Evolutionary conservation across 2,113 vertebrate genomes (phyloP), one percentile per base, ranked within the genome.

Genomic region (Sisor rabdophorus): DNA sequence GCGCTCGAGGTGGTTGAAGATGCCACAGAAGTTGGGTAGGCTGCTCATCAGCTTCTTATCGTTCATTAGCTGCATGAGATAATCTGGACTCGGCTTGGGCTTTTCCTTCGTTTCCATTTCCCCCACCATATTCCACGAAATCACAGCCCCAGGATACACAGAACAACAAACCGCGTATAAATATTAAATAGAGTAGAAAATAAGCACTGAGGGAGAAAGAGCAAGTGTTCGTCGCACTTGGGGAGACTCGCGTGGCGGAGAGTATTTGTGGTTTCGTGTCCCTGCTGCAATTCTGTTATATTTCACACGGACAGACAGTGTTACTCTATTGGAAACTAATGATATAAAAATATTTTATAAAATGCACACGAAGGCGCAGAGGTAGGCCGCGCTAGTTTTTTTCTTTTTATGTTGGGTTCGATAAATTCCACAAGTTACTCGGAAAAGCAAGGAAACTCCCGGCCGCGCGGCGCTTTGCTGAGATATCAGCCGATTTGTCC

Each of bases 41-140:
- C 92, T 94, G 91, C 93, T 93, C 94, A 95, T 94, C 82, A 95
- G 92, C 89, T 95, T 96, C 90, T 93, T 95, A 82, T 96, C 94
- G 91, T 95, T 96, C 93, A 95, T 95, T 36, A 96, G 89, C 91
- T 96, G 95, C 94, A 96, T 95, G 86, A 95, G 91, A 88, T 96
- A 96, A 90, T 95, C 95, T 71, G 94, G 95, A 87, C 88, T 93
- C 83, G 94, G 93, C 87, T 93, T 95, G 80, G 94, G 93, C 86
- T 93, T 94, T 87, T 95, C 94, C 91, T 94, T 94, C 84, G 92
- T 88, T 92, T 95, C 94, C 94, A 95, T 95, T 91, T 95, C 94
- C 92, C 93, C 93, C 82, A 95, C 94, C 93, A 94, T 94, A 90
- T 92, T 94, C 93, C 93, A 92, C 86, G 74, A 74, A 77, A 84